Evolutionary conservation across 2,888 invertebrate genomes (phyloP).

Genomic region (Phyllotreta striolata): DNA sequence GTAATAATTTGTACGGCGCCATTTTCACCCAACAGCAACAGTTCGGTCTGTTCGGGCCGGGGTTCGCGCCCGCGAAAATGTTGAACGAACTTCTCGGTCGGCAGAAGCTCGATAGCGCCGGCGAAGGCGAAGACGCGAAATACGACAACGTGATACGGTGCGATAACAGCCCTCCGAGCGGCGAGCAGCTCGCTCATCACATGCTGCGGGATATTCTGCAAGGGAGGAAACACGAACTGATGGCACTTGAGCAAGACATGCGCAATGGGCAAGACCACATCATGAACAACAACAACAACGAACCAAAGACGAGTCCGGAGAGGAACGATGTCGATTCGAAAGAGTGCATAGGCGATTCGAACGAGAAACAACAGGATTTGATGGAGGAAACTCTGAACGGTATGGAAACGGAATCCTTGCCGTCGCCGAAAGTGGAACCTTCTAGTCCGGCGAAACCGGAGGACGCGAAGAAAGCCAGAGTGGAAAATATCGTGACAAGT

Average conservation of each 20-base stretch:
- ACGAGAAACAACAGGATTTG: slow-evolving; percentile 63
- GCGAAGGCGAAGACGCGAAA: slow-evolving; percentile 59
- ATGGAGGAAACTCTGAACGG: slow-evolving; percentile 70
- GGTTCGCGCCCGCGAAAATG: slow-evolving; percentile 90
- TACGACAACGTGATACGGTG: slow-evolving; percentile 61
- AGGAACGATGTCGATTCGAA: slow-evolving; percentile 54
- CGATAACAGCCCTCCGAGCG: slow-evolving; percentile 67
- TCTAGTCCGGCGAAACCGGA: slow-evolving; percentile 67
- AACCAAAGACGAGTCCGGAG: slow-evolving; percentile 61
- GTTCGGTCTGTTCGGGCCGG: slow-evolving; percentile 83
- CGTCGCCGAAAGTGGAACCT: slow-evolving; percentile 66
- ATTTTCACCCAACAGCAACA: slow-evolving; percentile 82
- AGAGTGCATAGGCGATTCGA: slow-evolving; percentile 72
- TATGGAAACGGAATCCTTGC: slow-evolving; percentile 70
- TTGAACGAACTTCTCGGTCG: slow-evolving; percentile 88
- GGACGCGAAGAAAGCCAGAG: slow-evolving; percentile 90
- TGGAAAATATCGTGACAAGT: slow-evolving; percentile 93
- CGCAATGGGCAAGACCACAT: slow-evolving; percentile 64
- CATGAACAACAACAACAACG: slow-evolving; percentile 64
- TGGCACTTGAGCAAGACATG: slow-evolving; percentile 74
- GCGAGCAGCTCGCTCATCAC: slow-evolving; percentile 74
- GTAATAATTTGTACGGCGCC: slow-evolving; percentile 80
- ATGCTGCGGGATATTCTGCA: slow-evolving; percentile 91
- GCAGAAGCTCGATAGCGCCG: slow-evolving; percentile 66
- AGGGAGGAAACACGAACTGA: slow-evolving; percentile 83